Percentiles rank a stretch among this genome's conserved stretches.
Evolutionary conservation across 1,140 invertebrate species (phyloP).

Genomic region (Danaus plexippus): DNA sequence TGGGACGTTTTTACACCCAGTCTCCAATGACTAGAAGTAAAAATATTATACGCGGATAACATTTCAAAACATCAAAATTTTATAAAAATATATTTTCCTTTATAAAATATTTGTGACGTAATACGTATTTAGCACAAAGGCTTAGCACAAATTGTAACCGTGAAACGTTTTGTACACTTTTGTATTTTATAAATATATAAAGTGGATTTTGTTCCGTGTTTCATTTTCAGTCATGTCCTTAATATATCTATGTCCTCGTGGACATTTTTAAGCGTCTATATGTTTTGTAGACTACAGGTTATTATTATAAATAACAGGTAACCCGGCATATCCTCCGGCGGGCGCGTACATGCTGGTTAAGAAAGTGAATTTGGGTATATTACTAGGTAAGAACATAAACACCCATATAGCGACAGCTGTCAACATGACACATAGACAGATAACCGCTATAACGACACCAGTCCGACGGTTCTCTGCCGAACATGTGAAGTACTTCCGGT

Average conservation of each 20-base stretch:
- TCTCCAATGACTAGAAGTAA: slow-evolving; percentile 1
- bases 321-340: slow-evolving; percentile 31
- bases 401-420: slow-evolving; percentile 41
- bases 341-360: slow-evolving; percentile 27
- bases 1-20: slow-evolving; percentile 4
- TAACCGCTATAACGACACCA: slow-evolving; percentile 30
- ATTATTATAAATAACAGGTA: slow-evolving; percentile 27
- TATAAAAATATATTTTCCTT: slow-evolving; percentile 10
- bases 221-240: slow-evolving; percentile 1
- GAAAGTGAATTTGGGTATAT: slow-evolving; percentile 25
- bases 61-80: not conserved
- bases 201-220: slow-evolving; percentile 36
- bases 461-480: slow-evolving; percentile 12
- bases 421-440: slow-evolving; percentile 34
- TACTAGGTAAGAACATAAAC: slow-evolving; percentile 36
- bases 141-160: slow-evolving; percentile 23
- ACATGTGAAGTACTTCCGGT: slow-evolving; percentile 43
- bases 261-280: too few species aligned
- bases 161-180: slow-evolving; percentile 56
- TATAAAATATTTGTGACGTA: not conserved
- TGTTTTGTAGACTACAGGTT: too few species aligned
- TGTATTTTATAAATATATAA: slow-evolving; percentile 64
- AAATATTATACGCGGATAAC: not conserved
- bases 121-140: slow-evolving; percentile 35
- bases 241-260: too few species aligned